A percentile compares a stretch with the other conserved stretches of the same genome.
phyloP scores from a whole-genome alignment of 2,797 vertebrate genomes.

The Coracias cyanogaster region DNA sequence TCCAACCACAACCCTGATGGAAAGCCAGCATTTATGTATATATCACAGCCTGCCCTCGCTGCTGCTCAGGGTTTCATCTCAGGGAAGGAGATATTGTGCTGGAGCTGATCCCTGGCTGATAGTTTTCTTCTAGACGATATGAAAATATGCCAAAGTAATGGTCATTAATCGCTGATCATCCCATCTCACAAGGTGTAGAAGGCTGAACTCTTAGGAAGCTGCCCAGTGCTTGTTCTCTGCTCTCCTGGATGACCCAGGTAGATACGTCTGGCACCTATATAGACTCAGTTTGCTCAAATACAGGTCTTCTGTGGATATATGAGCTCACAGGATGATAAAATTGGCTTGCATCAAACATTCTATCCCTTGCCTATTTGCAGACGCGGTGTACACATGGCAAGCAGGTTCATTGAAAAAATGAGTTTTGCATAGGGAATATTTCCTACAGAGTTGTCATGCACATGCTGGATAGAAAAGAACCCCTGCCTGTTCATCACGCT shows the following conservation, averaged over 20 bases:
- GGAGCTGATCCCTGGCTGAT: neutral
- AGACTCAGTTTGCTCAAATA: neutral
- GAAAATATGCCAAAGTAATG: neutral
- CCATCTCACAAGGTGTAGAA: accelerated
- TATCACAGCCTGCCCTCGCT: accelerated
- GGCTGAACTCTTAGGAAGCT: neutral
- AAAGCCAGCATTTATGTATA: accelerated
- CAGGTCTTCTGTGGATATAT: neutral
- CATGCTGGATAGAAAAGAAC: neutral
- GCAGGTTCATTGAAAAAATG: neutral
- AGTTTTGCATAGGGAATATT: neutral
- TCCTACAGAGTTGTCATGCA: accelerated
- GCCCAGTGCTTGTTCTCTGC: neutral
- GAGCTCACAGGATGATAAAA: neutral
- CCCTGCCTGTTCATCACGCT: neutral
- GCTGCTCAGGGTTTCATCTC: neutral
- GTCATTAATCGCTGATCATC: accelerated
- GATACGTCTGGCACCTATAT: neutral
- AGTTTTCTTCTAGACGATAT: neutral
- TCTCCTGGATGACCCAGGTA: accelerated
- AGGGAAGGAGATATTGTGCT: neutral
- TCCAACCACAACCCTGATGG: neutral
- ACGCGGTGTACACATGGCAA: accelerated
- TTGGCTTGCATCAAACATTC: neutral
- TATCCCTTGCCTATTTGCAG: neutral